phyloP scores from a whole-genome alignment of 2,888 invertebrate species.

The Drepanosiphum platanoidis region DNA sequence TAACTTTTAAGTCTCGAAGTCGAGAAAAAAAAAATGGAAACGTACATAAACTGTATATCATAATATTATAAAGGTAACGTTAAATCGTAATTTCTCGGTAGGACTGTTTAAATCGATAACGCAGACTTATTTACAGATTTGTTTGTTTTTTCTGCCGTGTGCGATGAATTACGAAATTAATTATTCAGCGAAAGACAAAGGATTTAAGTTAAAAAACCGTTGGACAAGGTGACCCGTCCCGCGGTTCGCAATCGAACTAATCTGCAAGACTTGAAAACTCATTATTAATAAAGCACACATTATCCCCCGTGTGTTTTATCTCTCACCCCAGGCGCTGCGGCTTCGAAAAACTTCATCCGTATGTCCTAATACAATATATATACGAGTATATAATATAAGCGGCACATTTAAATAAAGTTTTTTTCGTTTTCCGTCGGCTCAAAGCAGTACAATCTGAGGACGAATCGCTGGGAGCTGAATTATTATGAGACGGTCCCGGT shows the following conservation, averaged over 20 bases:
- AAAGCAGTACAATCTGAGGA: conserved; percentile 18
- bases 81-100: neutral
- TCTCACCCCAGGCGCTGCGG: conserved; percentile 13
- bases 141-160: neutral
- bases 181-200: conserved; percentile 31
- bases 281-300: conserved; percentile 49
- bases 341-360: neutral
- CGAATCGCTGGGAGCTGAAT: neutral
- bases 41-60: neutral
- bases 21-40: neutral
- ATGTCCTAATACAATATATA: conserved; percentile 16
- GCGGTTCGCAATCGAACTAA: conserved; percentile 32
- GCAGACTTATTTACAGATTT: neutral
- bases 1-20: neutral
- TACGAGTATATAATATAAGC: neutral
- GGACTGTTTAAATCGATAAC: neutral
- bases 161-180: conserved; percentile 1
- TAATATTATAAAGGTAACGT: neutral
- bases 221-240: neutral
- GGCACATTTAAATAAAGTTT: neutral
- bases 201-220: conserved; percentile 14
- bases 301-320: no score
- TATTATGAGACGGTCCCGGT: neutral
- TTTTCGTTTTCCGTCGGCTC: neutral
- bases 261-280: conserved; percentile 55